Conservation (phyloP, 2,888 invertebrate genomes). For the Scrobipalpa atriplicella region DNA sequence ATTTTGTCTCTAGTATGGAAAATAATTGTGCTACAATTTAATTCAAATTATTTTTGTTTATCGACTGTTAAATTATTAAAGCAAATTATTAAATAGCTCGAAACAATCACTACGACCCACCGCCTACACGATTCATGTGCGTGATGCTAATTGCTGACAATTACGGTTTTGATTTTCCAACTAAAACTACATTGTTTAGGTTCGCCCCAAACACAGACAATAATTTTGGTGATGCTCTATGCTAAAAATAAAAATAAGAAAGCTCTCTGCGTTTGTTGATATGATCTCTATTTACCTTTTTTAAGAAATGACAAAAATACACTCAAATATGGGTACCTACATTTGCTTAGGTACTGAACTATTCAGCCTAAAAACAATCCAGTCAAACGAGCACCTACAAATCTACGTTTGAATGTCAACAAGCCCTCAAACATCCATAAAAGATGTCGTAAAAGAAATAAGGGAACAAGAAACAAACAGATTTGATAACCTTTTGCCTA, state of each 20-base stretch:
- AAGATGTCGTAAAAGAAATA: neutral
- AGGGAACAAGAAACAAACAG: neutral
- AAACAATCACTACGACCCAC: neutral
- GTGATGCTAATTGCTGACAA: neutral
- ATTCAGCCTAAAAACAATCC: no score
- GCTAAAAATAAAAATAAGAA: no score
- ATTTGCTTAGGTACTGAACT: no score
- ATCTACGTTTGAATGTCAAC: neutral
- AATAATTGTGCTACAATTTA: slow-evolving; percentile 46
- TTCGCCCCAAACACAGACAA: no score
- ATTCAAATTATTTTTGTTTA: slow-evolving; percentile 50
- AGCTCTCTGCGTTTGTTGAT: no score
- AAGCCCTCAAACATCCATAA: neutral
- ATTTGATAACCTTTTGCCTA: slow-evolving; percentile 2
- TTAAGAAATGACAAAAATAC: no score
- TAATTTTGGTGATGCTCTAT: no score
- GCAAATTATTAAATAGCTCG: neutral
- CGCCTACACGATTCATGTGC: slow-evolving; percentile 8
- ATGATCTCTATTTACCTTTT: no score
- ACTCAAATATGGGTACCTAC: no score
- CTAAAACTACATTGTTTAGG: neutral
- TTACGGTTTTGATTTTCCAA: neutral
- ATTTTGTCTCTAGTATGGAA: no score
- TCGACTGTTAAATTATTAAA: neutral
- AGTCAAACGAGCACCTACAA: no score